A percentile compares a stretch with the other conserved stretches of the same genome.
Conservation (phyloP, 2,888 invertebrate species). For the Nymphalis urticae region DNA sequence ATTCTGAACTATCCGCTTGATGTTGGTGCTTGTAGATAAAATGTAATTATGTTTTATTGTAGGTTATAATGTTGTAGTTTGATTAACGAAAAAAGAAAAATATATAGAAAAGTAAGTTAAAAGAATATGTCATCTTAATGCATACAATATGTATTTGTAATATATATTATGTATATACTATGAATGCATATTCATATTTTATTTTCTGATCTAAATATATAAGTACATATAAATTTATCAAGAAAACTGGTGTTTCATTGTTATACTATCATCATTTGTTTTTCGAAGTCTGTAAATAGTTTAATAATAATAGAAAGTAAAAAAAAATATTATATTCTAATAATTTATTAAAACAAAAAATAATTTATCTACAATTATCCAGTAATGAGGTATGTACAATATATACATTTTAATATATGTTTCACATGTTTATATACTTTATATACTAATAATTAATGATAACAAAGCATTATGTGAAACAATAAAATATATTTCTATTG, state of each 20-base stretch:
- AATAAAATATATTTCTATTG: background rate
- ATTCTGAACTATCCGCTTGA: slow-evolving; percentile 54
- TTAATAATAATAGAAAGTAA: background rate
- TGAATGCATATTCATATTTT: slow-evolving; percentile 29
- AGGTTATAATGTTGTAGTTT: slow-evolving; percentile 14
- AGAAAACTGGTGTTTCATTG: slow-evolving; percentile 16
- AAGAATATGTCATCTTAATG: background rate
- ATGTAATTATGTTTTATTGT: slow-evolving; percentile 42
- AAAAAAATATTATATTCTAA: slow-evolving; percentile 5
- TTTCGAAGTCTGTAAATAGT: background rate
- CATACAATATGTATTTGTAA: background rate
- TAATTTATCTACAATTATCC: slow-evolving; percentile 34
- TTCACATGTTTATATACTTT: slow-evolving; percentile 3
- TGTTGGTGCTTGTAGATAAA: slow-evolving; percentile 67
- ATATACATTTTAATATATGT: slow-evolving; percentile 48
- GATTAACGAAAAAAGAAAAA: slow-evolving; percentile 5
- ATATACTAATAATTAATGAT: background rate
- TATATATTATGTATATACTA: slow-evolving; percentile 8
- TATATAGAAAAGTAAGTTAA: background rate
- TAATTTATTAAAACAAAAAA: slow-evolving; percentile 25
- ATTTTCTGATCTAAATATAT: slow-evolving; percentile 25
- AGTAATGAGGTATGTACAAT: slow-evolving; percentile 54
- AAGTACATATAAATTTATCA: slow-evolving; percentile 30
- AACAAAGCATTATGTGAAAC: too few species aligned
- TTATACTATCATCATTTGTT: background rate